phyloP scores from a whole-genome alignment of 2,888 invertebrate species.

The Calameuta filiformis region DNA sequence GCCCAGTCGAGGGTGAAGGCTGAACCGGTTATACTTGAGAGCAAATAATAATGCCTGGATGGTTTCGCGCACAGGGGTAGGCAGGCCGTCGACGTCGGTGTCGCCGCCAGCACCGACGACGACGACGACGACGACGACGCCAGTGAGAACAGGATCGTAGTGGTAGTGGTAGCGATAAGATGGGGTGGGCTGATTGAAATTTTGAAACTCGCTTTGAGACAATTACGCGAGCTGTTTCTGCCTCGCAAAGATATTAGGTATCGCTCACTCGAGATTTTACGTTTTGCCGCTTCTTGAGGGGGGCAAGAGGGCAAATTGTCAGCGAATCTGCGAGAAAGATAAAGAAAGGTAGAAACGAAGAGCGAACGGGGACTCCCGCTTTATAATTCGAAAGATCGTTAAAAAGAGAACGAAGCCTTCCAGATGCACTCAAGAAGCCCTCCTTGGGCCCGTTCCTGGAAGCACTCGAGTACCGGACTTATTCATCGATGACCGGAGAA shows the following conservation, averaged over 20 bases:
- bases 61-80: constrained; percentile 49
- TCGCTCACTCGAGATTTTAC: constrained; percentile 9
- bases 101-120: neutral
- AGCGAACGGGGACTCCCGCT: neutral
- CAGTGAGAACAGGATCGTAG: constrained; percentile 24
- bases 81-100: constrained; percentile 22
- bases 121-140: constrained; percentile 25
- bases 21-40: constrained; percentile 62
- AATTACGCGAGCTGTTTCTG: constrained; percentile 57
- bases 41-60: constrained; percentile 66
- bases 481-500: constrained; percentile 51
- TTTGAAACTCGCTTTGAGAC: constrained; percentile 65
- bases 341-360: neutral
- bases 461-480: constrained; percentile 53
- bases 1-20: constrained; percentile 49
- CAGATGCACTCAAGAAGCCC: constrained; percentile 23
- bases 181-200: constrained; percentile 59
- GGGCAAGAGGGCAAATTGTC: neutral
- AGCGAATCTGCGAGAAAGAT: neutral
- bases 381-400: neutral
- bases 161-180: constrained; percentile 9
- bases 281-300: neutral
- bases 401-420: constrained; percentile 19
- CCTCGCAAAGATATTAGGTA: constrained; percentile 34
- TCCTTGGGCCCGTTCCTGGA: constrained; percentile 9